Conservation (phyloP, 92 coral and sea anemone genomes). For the Palythoa caribaeorum region DNA sequence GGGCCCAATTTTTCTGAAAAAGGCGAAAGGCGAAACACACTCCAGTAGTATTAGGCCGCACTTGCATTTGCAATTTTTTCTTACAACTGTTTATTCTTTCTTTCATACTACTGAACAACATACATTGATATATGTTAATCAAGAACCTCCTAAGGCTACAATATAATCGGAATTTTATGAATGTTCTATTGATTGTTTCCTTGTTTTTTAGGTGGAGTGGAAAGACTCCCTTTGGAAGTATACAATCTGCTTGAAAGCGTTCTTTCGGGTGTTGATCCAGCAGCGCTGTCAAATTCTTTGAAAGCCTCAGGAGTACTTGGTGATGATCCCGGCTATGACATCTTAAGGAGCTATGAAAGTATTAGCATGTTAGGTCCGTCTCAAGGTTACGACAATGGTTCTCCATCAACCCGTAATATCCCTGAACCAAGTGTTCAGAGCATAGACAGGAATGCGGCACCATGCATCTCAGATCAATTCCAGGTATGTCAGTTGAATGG, state of each 20-base stretch:
- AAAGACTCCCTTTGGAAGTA: conserved; percentile 58
- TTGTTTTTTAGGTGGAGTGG: conserved; percentile 11
- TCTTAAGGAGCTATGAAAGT: conserved; percentile 33
- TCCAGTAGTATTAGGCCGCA: no score
- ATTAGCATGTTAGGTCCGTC: not conserved
- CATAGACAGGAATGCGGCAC: not conserved
- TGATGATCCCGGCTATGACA: conserved; percentile 23
- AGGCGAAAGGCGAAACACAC: no score
- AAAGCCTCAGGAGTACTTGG: conserved; percentile 57
- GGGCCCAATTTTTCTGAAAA: no score
- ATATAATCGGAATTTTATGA: not conserved
- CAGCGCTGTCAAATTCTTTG: conserved; percentile 60
- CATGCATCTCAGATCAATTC: not conserved
- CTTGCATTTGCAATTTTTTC: no score
- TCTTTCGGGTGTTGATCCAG: conserved; percentile 70
- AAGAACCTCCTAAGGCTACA: not conserved
- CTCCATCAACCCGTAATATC: no score
- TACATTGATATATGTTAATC: not conserved
- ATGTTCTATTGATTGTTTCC: not conserved
- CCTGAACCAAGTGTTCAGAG: not conserved
- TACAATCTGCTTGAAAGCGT: conserved; percentile 84
- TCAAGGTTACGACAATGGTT: not conserved
- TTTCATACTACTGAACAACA: no score
- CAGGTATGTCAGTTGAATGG: not conserved
- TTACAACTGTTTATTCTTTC: no score